Base-by-base conservation (phyloP, 1,140 invertebrate genomes). In the Schlechtendalia chinensis region DNA sequence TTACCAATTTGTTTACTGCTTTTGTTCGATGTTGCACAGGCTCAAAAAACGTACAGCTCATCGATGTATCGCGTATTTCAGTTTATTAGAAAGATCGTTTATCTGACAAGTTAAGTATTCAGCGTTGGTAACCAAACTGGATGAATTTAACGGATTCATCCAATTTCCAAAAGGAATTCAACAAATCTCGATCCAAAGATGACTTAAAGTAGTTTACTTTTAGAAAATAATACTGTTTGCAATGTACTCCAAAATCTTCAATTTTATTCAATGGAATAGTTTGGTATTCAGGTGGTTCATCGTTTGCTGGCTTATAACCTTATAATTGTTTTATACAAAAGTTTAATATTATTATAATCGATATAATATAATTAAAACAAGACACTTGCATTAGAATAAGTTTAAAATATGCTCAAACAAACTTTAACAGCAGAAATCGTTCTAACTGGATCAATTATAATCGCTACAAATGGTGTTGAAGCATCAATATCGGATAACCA, bases 401-500 rank as follows among this genome's bases (percentile, higher is more conserved):
- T 99, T 86, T 98, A 91, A 84, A 99, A 99, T 79, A 98, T 98
- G 79, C 98, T 97, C 16, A 99, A 89, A 85, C 98, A 98, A 4
- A 99, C 97, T 91, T 99, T 99, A n/a, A 97, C 98, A 80, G 97
- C 96, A 24, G 96, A 98, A 80, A 99, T 98, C 11, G 98, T 99
- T 86, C 97, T 91, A 16, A 98, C 95, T 19, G 98, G 98, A 90
- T 99, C 98, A 84, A 99, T 97, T n/a, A 99, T 98, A 88, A 99
- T 98, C 22, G 98, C 98, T 3, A 99, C 96, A 89, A 98, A 99
- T 14, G 98, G 98, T 22, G 98, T 99, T 61, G 94, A 96, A 1
- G 99, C 98, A 89, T 99, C 98, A 84, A 99, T 99, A 50, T 98
- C 98, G 14, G 96, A 98, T 32, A 99, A 86, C 98, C 98, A 99